Conservation (phyloP, 2,888 invertebrate species). For the Sepioteuthis lessoniana region DNA sequence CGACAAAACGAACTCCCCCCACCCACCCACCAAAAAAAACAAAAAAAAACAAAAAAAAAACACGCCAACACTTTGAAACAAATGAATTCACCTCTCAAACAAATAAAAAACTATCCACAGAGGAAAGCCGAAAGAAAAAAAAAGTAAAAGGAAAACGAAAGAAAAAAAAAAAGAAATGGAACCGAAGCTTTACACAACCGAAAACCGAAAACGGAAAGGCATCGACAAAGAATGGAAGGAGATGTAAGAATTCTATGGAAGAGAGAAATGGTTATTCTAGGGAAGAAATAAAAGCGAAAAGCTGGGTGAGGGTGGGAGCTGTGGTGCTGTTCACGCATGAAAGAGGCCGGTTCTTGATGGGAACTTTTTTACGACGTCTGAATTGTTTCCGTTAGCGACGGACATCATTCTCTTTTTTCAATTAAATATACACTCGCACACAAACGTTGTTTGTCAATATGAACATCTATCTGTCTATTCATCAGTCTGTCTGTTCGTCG, state of each 20-base stretch:
- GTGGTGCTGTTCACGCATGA: neutral
- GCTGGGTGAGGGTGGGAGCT: too few relatives aligned
- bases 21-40: too few relatives aligned
- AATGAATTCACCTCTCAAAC: neutral
- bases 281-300: neutral
- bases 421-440: neutral
- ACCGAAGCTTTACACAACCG: neutral
- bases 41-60: neutral
- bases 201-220: slow-evolving; percentile 10
- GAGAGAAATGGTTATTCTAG: neutral
- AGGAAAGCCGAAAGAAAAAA: neutral
- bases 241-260: neutral
- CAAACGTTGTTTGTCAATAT: neutral
- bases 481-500: neutral
- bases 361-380: neutral
- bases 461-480: neutral
- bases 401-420: slow-evolving; percentile 7
- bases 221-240: neutral
- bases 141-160: too few relatives aligned
- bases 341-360: neutral
- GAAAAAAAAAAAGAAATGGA: neutral
- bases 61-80: neutral
- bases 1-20: too few relatives aligned
- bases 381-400: neutral
- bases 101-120: neutral